These are phyloP conservation scores for Drosophila dives DNA, from an alignment of 2,888 invertebrate genomes.

Conservation along the genomic window DNA sequence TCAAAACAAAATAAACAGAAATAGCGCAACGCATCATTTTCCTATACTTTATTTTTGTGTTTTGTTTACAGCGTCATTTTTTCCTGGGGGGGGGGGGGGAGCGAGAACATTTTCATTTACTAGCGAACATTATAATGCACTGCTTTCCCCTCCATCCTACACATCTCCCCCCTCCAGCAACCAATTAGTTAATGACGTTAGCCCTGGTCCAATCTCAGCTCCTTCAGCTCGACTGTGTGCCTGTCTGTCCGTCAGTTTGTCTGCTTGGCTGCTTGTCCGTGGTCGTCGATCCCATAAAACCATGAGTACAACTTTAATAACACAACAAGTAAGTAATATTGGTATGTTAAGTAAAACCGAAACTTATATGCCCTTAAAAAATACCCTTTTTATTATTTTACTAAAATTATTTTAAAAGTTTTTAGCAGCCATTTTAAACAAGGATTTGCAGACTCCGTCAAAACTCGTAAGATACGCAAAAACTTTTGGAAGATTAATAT, in stretches of 20 bases:
- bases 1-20: conserved; percentile 79
- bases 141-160: neutral
- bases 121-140: conserved; percentile 6
- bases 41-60: conserved; percentile 54
- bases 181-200: conserved; percentile 71
- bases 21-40: conserved; percentile 68
- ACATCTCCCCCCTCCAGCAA: conserved; percentile 12
- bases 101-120: conserved; percentile 64
- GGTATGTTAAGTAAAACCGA: neutral
- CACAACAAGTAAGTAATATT: conserved; percentile 46
- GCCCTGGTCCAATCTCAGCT: conserved; percentile 41
- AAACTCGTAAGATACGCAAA: neutral
- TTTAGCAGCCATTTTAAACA: neutral
- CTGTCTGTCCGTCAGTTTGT: conserved; percentile 2
- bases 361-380: conserved; percentile 1
- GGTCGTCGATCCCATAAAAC: conserved; percentile 63
- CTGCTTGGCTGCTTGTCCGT: conserved; percentile 8
- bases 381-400: neutral
- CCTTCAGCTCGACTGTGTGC: conserved; percentile 7
- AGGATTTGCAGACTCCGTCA: neutral
- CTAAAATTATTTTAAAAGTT: neutral
- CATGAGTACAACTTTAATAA: conserved; percentile 71
- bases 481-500: neutral
- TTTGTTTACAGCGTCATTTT: conserved; percentile 63
- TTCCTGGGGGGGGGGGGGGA: conserved; percentile 25